Evolutionary conservation across 2,888 invertebrate species (phyloP).

Genomic region (Podabrus alpinus): DNA sequence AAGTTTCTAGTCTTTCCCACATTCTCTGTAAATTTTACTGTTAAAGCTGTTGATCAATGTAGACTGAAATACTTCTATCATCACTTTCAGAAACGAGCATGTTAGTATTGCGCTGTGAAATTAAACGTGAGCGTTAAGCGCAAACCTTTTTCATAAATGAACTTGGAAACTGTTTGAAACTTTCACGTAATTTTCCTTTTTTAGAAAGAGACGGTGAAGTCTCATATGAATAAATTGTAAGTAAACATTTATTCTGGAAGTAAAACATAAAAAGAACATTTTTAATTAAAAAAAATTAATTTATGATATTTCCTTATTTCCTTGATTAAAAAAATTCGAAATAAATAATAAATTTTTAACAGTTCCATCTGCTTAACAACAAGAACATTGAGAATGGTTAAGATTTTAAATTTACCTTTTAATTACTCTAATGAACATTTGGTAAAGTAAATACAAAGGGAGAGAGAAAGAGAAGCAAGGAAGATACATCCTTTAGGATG

Average conservation of each 20-base stretch:
- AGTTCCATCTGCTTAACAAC: background rate
- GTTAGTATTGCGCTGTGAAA: background rate
- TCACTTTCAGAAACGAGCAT: background rate
- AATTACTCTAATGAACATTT: background rate
- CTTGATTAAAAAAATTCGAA: background rate
- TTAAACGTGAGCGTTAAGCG: background rate
- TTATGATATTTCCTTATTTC: background rate
- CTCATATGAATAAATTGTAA: background rate
- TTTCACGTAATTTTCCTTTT: background rate
- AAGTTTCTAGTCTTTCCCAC: no score
- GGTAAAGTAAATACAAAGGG: background rate
- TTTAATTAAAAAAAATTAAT: background rate
- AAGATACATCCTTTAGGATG: constrained; percentile 30
- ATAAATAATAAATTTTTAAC: background rate
- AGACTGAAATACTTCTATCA: no score
- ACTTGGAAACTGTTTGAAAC: background rate
- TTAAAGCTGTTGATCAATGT: no score
- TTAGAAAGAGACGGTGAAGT: background rate
- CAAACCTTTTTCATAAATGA: background rate
- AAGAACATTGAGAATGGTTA: background rate
- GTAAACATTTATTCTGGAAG: background rate
- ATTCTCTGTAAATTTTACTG: no score
- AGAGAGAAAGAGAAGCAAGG: constrained; percentile 5
- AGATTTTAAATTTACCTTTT: background rate
- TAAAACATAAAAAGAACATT: background rate